Percentiles rank a stretch among this genome's conserved stretches.
phyloP scores from a whole-genome alignment of 2,888 invertebrate genomes.

The Acronicta psi region DNA sequence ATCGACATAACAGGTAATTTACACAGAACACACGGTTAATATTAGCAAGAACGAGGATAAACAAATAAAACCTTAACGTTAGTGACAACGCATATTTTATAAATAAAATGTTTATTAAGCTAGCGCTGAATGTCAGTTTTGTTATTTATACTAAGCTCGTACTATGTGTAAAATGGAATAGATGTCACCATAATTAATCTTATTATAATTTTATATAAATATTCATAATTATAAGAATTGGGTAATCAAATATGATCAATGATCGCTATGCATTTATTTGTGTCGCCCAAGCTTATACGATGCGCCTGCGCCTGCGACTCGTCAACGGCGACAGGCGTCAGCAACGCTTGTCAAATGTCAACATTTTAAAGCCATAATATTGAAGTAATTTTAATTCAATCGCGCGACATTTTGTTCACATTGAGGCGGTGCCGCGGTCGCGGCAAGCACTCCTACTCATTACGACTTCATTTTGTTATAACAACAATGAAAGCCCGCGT shows the following conservation, averaged over 20 bases:
- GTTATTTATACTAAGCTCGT: constrained; percentile 9
- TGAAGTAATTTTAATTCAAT: constrained; percentile 86
- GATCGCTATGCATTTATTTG: constrained; percentile 49
- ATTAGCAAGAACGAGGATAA: constrained; percentile 28
- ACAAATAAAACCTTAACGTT: constrained; percentile 45
- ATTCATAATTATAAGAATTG: constrained; percentile 34
- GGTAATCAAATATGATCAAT: constrained; percentile 45
- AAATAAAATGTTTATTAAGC: constrained; percentile 9
- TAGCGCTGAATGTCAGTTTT: neutral
- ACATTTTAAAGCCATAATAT: constrained; percentile 80
- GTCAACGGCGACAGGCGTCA: constrained; percentile 75
- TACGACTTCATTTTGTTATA: constrained; percentile 87
- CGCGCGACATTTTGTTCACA: constrained; percentile 76
- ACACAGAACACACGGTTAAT: constrained; percentile 36
- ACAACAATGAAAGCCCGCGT: constrained; percentile 78
- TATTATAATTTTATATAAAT: constrained; percentile 32
- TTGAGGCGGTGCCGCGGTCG: constrained; percentile 61
- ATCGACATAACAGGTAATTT: constrained; percentile 37
- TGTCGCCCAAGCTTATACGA: constrained; percentile 38
- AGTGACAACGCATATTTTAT: constrained; percentile 11
- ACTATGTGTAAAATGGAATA: constrained; percentile 3
- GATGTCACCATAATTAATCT: constrained; percentile 16
- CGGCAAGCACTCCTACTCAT: constrained; percentile 75
- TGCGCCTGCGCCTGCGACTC: constrained; percentile 48
- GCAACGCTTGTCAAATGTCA: constrained; percentile 86